Evolutionary conservation across 2,888 invertebrate genomes (phyloP).

Genomic region (Hedya salicella): DNA sequence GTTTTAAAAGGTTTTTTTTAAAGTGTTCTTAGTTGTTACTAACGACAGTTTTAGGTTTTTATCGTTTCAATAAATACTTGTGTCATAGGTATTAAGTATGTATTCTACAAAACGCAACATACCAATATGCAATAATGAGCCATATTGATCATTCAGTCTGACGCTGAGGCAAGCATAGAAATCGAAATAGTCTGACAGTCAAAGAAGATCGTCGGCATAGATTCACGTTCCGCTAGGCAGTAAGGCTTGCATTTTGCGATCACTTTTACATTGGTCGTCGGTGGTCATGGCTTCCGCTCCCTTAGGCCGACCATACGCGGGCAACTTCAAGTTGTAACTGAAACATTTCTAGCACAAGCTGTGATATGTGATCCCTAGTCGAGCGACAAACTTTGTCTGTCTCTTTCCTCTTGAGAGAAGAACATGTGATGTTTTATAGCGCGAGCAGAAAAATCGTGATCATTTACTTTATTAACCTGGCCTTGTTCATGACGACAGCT

Average conservation of each 20-base stretch:
- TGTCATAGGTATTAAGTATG: too few species aligned
- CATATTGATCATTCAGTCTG: not conserved
- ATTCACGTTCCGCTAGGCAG: constrained; percentile 26
- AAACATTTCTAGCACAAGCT: not conserved
- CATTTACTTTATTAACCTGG: too few species aligned
- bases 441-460: too few species aligned
- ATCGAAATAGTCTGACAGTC: constrained; percentile 7
- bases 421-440: too few species aligned
- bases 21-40: too few species aligned
- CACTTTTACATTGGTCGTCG: constrained; percentile 37
- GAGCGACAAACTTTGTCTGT: not conserved
- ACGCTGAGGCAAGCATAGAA: not conserved
- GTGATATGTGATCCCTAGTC: not conserved
- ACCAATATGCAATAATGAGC: not conserved
- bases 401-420: not conserved
- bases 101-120: too few species aligned
- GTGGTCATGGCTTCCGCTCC: constrained; percentile 23
- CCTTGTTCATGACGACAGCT: too few species aligned
- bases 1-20: too few species aligned
- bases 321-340: not conserved
- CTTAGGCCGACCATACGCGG: not conserved
- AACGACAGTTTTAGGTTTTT: too few species aligned
- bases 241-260: constrained; percentile 13
- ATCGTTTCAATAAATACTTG: too few species aligned
- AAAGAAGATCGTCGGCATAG: constrained; percentile 10